Percentiles rank a stretch among this genome's conserved stretches.
Conservation (phyloP, 1,140 invertebrate species). For the Drosophila persimilis region DNA sequence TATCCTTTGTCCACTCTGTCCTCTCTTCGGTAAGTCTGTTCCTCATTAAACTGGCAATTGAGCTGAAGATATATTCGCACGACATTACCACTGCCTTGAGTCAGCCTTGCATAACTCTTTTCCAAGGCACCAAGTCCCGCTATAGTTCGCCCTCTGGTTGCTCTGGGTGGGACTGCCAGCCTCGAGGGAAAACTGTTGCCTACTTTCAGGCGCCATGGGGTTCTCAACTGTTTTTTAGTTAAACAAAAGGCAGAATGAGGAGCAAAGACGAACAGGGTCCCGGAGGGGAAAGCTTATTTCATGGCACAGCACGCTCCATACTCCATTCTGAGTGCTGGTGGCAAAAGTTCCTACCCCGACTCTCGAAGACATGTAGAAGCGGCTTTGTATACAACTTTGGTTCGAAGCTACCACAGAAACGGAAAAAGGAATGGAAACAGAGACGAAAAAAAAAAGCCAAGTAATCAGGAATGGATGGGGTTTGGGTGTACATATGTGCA, state of each 20-base stretch:
- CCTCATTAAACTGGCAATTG: too few species aligned
- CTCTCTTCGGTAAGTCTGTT: too few species aligned
- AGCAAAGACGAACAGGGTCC: too few species aligned
- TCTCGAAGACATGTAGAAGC: slow-evolving; percentile 34
- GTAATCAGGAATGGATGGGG: slow-evolving; percentile 37
- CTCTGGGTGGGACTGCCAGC: slow-evolving; percentile 29
- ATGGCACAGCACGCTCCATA: slow-evolving; percentile 60
- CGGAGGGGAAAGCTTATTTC: slow-evolving; percentile 63
- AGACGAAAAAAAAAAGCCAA: slow-evolving; percentile 46
- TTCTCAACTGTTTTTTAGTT: slow-evolving; percentile 21
- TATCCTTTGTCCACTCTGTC: too few species aligned
- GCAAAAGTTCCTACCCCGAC: too few species aligned
- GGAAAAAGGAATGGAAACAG: slow-evolving; percentile 8
- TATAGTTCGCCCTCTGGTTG: too few species aligned
- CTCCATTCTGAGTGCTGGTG: slow-evolving; percentile 31
- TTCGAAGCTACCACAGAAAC: slow-evolving; percentile 37
- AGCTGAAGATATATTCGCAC: too few species aligned
- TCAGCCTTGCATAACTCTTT: too few species aligned
- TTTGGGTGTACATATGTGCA: slow-evolving; percentile 28
- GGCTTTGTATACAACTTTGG: slow-evolving; percentile 60
- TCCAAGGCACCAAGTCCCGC: too few species aligned
- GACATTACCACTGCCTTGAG: too few species aligned
- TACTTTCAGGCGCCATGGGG: slow-evolving; percentile 48
- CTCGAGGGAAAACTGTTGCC: slow-evolving; percentile 48
- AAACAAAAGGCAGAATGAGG: slow-evolving; percentile 11